phyloP scores from a whole-genome alignment of 2,888 invertebrate species.

The Rhagonycha fulva region DNA sequence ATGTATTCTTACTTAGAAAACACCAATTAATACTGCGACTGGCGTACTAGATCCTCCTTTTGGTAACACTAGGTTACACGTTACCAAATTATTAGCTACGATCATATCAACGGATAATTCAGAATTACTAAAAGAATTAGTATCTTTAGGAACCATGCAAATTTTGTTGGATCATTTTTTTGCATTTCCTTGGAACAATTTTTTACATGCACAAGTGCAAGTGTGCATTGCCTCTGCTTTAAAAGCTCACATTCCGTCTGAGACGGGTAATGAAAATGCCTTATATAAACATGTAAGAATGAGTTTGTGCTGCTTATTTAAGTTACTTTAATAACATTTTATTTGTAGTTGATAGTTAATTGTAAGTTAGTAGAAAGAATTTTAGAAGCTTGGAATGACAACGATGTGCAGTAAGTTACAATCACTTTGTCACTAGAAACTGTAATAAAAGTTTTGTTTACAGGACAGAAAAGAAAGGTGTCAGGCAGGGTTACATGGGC shows the following conservation, averaged over 20 bases:
- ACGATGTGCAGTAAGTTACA: slow-evolving; percentile 74
- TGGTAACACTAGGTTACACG: slow-evolving; percentile 79
- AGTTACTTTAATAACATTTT: slow-evolving; percentile 12
- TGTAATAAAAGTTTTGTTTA: slow-evolving; percentile 2
- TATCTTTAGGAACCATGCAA: slow-evolving; percentile 59
- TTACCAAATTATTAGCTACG: slow-evolving; percentile 77
- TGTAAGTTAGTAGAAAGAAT: slow-evolving; percentile 80
- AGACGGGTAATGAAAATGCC: slow-evolving; percentile 52
- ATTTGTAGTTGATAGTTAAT: slow-evolving; percentile 61
- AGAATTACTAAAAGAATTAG: slow-evolving; percentile 70
- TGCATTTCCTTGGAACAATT: slow-evolving; percentile 91
- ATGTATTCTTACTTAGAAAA: slow-evolving; percentile 58
- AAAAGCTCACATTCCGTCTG: slow-evolving; percentile 42
- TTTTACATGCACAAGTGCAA: slow-evolving; percentile 89
- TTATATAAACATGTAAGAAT: slow-evolving; percentile 60
- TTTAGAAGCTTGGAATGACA: slow-evolving; percentile 80
- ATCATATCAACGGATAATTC: slow-evolving; percentile 74
- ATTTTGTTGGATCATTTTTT: slow-evolving; percentile 85
- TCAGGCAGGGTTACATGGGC: slow-evolving; percentile 69
- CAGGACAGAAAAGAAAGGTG: slow-evolving; percentile 59
- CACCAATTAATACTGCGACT: slow-evolving; percentile 69
- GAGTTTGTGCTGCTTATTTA: slow-evolving; percentile 12
- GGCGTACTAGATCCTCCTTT: slow-evolving; percentile 75
- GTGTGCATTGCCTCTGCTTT: slow-evolving; percentile 78
- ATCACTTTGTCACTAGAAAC: neutral